Percentiles rank a stretch among this genome's conserved stretches.
phyloP scores from a whole-genome alignment of 1,140 invertebrate species.

The Laodelphax striatellus region DNA sequence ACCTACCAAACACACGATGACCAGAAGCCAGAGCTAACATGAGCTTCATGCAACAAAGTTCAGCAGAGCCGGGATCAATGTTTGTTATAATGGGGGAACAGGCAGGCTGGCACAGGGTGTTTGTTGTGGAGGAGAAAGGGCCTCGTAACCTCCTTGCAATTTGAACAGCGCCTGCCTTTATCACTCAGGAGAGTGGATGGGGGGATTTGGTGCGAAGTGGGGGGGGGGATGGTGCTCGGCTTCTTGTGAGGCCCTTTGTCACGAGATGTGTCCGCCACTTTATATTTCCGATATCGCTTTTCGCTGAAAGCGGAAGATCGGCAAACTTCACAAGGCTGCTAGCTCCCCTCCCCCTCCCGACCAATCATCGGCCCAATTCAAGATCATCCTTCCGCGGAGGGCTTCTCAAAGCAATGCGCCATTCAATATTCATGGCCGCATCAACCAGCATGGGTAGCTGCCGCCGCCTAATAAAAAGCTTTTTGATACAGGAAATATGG shows the following conservation, averaged over 20 bases:
- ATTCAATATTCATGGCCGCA: too few species aligned
- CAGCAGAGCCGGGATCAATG: neutral
- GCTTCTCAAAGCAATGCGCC: too few species aligned
- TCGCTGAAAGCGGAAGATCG: neutral
- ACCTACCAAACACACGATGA: too few species aligned
- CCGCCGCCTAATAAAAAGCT: too few species aligned
- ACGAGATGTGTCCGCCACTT: neutral
- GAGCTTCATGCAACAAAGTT: too few species aligned
- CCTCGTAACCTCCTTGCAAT: neutral
- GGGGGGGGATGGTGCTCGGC: neutral
- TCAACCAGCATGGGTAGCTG: too few species aligned
- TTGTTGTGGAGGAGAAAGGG: neutral
- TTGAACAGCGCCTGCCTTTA: neutral
- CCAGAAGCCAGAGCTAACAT: too few species aligned
- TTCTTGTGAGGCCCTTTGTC: neutral
- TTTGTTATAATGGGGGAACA: neutral
- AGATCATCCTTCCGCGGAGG: too few species aligned
- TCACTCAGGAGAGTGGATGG: neutral
- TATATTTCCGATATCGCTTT: constrained; percentile 1
- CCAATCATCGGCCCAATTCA: neutral
- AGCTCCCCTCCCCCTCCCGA: neutral
- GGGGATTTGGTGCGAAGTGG: neutral
- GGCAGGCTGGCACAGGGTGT: neutral
- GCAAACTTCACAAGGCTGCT: neutral
- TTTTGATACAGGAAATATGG: too few species aligned